These are phyloP conservation scores for Drosophila peninsularis DNA, from an alignment of 2,888 invertebrate species.

Conservation along the genomic window DNA sequence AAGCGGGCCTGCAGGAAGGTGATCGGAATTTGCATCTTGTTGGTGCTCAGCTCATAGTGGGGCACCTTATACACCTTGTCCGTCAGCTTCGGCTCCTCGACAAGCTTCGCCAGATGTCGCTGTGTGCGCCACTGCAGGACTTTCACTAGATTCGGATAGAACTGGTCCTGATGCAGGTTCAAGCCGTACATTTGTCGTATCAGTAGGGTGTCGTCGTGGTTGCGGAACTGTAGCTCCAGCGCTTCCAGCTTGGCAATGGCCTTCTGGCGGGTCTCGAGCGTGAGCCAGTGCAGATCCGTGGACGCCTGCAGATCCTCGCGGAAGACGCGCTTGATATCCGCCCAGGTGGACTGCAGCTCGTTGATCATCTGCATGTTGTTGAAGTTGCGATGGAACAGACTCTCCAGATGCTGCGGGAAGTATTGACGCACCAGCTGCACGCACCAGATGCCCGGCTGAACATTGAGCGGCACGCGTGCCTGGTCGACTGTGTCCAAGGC, in stretches of 20 bases:
- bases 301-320: constrained; percentile 76
- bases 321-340: constrained; percentile 78
- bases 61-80: constrained; percentile 70
- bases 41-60: constrained; percentile 71
- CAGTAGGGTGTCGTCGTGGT: constrained; percentile 57
- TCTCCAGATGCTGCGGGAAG: constrained; percentile 81
- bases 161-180: constrained; percentile 52
- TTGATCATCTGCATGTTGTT: constrained; percentile 79
- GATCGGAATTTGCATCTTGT: constrained; percentile 78
- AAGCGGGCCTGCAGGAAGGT: constrained; percentile 81
- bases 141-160: constrained; percentile 73
- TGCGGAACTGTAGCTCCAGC: constrained; percentile 69
- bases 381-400: constrained; percentile 79
- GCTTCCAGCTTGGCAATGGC: constrained; percentile 74
- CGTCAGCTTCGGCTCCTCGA: constrained; percentile 62
- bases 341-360: constrained; percentile 81
- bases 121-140: constrained; percentile 77
- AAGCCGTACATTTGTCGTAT: constrained; percentile 67
- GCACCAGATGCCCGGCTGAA: constrained; percentile 72
- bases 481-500: constrained; percentile 76
- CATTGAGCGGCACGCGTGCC: constrained; percentile 52
- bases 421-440: constrained; percentile 71
- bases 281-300: constrained; percentile 71
- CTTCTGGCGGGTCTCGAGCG: constrained; percentile 73
- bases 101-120: constrained; percentile 57